These are phyloP conservation scores for Phalloptychus januarius DNA, from an alignment of 2,797 vertebrate genomes.

Conservation along the genomic window DNA sequence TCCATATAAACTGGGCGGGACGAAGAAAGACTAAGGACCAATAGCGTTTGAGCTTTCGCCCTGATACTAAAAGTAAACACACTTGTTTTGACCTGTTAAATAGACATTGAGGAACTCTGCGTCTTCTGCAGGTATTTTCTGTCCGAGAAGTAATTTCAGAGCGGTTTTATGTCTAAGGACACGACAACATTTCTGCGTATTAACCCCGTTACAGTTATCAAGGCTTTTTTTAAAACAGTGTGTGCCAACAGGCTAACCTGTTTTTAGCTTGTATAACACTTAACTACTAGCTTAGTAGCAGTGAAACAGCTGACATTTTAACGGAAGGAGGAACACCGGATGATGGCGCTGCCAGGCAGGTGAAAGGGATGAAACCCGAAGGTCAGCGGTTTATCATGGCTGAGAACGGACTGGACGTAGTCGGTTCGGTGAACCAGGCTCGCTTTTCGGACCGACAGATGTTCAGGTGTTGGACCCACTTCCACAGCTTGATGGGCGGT, in stretches of 20 bases:
- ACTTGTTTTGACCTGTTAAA: slow-evolving; percentile 60
- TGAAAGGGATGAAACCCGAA: slow-evolving; percentile 50
- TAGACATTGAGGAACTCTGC: slow-evolving; percentile 14
- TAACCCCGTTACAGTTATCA: background rate
- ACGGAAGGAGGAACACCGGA: background rate
- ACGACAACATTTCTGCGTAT: background rate
- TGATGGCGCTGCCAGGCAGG: background rate
- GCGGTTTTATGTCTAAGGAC: background rate
- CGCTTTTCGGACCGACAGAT: slow-evolving; percentile 79
- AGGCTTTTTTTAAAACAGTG: slow-evolving; percentile 5
- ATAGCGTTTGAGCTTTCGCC: slow-evolving; percentile 32
- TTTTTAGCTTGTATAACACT: slow-evolving; percentile 20
- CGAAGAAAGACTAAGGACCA: slow-evolving; percentile 19
- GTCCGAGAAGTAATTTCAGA: background rate
- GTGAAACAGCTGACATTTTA: background rate
- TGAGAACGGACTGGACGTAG: slow-evolving; percentile 76
- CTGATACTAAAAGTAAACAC: slow-evolving; percentile 62
- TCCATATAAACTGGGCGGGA: slow-evolving; percentile 25
- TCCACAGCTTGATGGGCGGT: slow-evolving; percentile 88
- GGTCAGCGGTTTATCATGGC: slow-evolving; percentile 74
- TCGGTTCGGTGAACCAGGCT: slow-evolving; percentile 67
- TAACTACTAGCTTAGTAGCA: slow-evolving; percentile 5
- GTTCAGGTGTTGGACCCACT: slow-evolving; percentile 87
- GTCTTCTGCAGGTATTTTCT: background rate
- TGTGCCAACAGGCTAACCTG: slow-evolving; percentile 36